Conservation (phyloP, 2,113 vertebrate species). For the Menidia beryllina region DNA sequence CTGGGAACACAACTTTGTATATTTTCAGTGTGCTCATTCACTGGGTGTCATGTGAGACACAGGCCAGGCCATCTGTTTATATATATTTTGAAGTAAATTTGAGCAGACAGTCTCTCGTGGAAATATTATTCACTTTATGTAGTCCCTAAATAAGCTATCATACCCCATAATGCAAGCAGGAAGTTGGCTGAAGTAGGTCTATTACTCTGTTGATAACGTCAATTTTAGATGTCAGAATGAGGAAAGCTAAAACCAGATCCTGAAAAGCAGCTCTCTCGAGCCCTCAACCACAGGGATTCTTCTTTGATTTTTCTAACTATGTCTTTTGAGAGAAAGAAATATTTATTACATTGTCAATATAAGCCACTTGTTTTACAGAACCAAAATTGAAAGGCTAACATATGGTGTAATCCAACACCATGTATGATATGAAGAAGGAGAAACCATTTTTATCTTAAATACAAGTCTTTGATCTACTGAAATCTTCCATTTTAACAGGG, state of each 20-base stretch:
- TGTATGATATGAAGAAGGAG: neutral
- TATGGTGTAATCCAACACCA: neutral
- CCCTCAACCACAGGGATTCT: conserved; percentile 50
- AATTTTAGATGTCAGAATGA: conserved; percentile 69
- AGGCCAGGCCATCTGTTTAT: conserved; percentile 58
- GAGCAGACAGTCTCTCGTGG: conserved; percentile 62
- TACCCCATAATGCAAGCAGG: conserved; percentile 60
- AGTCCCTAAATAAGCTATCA: conserved; percentile 75
- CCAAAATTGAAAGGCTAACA: neutral
- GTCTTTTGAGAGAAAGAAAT: conserved; percentile 20
- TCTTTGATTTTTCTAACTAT: conserved; percentile 60
- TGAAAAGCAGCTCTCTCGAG: conserved; percentile 36
- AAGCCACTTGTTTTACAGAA: conserved; percentile 25
- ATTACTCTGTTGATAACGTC: conserved; percentile 75
- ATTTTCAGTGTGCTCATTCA: conserved; percentile 23
- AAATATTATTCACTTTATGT: conserved; percentile 76
- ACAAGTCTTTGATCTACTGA: no score
- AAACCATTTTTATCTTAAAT: no score
- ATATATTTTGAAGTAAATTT: conserved; percentile 54
- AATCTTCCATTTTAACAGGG: no score
- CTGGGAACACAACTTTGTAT: conserved; percentile 9
- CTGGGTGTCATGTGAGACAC: conserved; percentile 29
- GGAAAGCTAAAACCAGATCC: conserved; percentile 53
- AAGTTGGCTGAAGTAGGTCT: conserved; percentile 65
- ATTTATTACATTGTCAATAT: conserved; percentile 20